Base-by-base conservation (phyloP, 2,113 vertebrate genomes). In the Lutjanus erythropterus region DNA sequence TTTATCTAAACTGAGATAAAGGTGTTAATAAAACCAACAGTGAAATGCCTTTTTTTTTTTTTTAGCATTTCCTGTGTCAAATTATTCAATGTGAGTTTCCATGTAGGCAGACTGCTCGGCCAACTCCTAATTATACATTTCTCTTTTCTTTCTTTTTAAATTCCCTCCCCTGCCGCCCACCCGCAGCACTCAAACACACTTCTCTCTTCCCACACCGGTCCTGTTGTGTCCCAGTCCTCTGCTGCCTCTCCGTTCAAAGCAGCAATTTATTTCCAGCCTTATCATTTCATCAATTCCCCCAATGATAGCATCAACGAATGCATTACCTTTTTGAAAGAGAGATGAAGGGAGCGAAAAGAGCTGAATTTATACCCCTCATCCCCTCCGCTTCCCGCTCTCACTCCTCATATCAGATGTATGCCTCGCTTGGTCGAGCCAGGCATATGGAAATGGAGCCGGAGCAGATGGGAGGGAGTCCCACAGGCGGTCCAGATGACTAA, bases 381-480 rank as follows among this genome's bases (percentile, higher is more conserved):
- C 61, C 33, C 62, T 46, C 65, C 2, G 3, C 39, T 18, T 50
- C 49, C 18, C 88, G 33, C 70, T 44, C 65, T 55, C 47, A 29
- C 75, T 64, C 39, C 29, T 62, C 61, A 27, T 86, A 88, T 89
- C 84, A 76, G 71, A 89, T 86, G 78, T 59, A 70, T 62, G 53
- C 58, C 68, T 89, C 71, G 55, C 69, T 83, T 44, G 77, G 74
- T 27, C 31, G 82, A 84, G 72, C 64, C 61, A 27, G 73, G 74
- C 86, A 64, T 85, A 88, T 89, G 88, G 86, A 86, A 88, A 86
- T 86, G 65, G 83, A 71, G 77, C 70, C 5, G 56, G 16, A 81
- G 85, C 91, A 91, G 89, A 91, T 87, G 90, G 91, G 83, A 81
- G 75, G 65, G 47, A 68, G 77, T 83, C 87, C 83, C 88, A 83